Evolutionary conservation across 1,140 invertebrate species (phyloP), one percentile per base, ranked within the genome.

Genomic region (Drosophila tsacasi): DNA sequence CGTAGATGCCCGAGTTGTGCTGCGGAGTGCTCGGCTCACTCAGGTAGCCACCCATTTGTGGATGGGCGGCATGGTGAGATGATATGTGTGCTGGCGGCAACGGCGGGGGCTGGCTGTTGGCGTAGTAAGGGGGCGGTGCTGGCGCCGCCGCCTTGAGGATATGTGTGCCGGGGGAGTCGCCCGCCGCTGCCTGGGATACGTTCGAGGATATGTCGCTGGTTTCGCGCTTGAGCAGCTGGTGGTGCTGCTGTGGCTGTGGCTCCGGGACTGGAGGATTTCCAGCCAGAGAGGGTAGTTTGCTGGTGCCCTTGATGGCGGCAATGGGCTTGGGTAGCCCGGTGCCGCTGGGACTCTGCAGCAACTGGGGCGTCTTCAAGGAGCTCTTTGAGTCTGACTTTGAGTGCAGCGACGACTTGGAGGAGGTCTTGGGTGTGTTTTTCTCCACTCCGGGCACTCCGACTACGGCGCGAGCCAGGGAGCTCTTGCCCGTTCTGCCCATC

Each of bases 241-340:
- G 49, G 5, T 46, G 42, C n/a, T 32, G 63, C 27, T 44, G 64
- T 12, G 19, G 50, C 25, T 55, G 49, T 0, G 23, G 15, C 15
- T 55, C 64, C 6, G 64, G 39, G 4, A 23, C 21, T 3, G 63
- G 27, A 27, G 64, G 19, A 55, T 23, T 64, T 12, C 77, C 91
- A 39, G 93, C 94, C 93, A 69, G 91, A 8, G 77, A 80, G n/a
- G 94, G 86, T 55, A 92, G 94, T 93, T 97, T 97, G 42, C 95
- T 95, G 4, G 96, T 97, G 76, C 97, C 97, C 94, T 98, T 98
- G 5, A 98, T 97, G 64, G 97, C 96, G 15, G 97, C 97, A 19
- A 97, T 98, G 6, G 97, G 97, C 93, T 98, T 98, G 2, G 97
- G 97, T 83, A 98, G 97, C 17, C 96, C 96, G 10, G 96, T 97